Evolutionary conservation across 2,888 invertebrate genomes (phyloP).

Genomic region (Caenorhabditis imperialis): DNA sequence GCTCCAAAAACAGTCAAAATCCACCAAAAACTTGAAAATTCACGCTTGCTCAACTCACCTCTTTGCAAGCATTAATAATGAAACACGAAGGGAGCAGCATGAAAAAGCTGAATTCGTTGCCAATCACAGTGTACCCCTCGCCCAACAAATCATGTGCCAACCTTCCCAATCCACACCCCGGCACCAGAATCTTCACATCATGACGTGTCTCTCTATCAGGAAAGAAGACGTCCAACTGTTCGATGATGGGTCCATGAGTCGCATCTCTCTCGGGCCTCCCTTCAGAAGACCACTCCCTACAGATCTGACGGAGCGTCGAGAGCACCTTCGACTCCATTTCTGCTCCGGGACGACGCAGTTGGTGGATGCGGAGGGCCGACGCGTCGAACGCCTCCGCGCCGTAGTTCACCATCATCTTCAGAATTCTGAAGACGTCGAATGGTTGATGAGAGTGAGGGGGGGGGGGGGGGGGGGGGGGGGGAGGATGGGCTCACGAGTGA

Average conservation of each 20-base stretch:
- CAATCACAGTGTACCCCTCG: conserved; percentile 91
- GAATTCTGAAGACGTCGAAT: no score
- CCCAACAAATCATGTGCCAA: conserved; percentile 93
- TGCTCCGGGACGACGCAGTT: conserved; percentile 58
- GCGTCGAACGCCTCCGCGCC: conserved; percentile 53
- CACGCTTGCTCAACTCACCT: conserved; percentile 51
- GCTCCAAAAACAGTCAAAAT: no score
- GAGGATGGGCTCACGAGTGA: no score
- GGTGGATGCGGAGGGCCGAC: conserved; percentile 55
- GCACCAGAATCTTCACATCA: conserved; percentile 87
- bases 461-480: no score
- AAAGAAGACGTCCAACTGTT: conserved; percentile 86
- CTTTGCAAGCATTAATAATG: conserved; percentile 87
- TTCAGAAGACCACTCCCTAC: conserved; percentile 93
- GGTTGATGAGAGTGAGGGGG: no score
- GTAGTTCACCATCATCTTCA: conserved; percentile 48
- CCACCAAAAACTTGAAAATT: no score
- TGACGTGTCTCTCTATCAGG: conserved; percentile 75
- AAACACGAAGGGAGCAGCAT: conserved; percentile 98
- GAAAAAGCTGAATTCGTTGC: conserved; percentile 96
- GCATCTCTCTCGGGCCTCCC: conserved; percentile 68
- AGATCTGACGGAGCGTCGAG: conserved; percentile 93
- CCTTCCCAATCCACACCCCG: conserved; percentile 93
- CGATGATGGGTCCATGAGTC: conserved; percentile 91
- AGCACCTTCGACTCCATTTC: conserved; percentile 88